Evolutionary conservation across 1,140 invertebrate species (phyloP), one percentile per base, ranked within the genome.

Genomic region (Diabrotica undecimpunctata): DNA sequence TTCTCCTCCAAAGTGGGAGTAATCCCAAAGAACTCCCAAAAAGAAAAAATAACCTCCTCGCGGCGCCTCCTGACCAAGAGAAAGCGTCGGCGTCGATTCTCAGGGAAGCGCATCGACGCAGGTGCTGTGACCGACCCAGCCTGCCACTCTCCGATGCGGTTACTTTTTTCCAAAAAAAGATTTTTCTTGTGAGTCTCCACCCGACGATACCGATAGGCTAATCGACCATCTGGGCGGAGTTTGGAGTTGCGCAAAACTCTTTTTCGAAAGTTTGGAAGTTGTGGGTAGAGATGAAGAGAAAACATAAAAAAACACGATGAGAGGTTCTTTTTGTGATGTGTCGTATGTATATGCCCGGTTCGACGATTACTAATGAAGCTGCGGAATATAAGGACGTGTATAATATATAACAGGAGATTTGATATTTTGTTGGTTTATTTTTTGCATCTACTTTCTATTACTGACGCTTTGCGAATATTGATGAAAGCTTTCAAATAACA

Each of bases 101-200:
- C 54, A 67, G 70, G 69, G 37, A 52, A 46, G 62, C 70, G 74
- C 78, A 70, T 74, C 73, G 41, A 46, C 76, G 75, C 78, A 76
- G 81, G 81, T 82, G 82, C 82, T 80, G 80, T 82, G 80, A 81
- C 72, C 76, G 80, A 78, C 78, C 81, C 81, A 81, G 75, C 76
- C 67, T 71, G 71, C 75, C 74, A 73, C 71, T 76, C 75, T 71
- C 72, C 70, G 74, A 69, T 75, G 75, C 65, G 74, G 75, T 76
- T 74, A 72, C 72, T 75, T 76, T 75, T 75, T 75, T 72, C 61
- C 38, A 62, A 75, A 78, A 78, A 75, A 74, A 77, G 70, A 77
- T 78, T 78, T 78, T 77, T 78, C 75, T 75, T 64, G 65, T 69
- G 72, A 78, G 77, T 78, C 77, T 78, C 77, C 77, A 78, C 77